Base-by-base conservation (phyloP, 1,140 invertebrate species). In the Cydia amplana region DNA sequence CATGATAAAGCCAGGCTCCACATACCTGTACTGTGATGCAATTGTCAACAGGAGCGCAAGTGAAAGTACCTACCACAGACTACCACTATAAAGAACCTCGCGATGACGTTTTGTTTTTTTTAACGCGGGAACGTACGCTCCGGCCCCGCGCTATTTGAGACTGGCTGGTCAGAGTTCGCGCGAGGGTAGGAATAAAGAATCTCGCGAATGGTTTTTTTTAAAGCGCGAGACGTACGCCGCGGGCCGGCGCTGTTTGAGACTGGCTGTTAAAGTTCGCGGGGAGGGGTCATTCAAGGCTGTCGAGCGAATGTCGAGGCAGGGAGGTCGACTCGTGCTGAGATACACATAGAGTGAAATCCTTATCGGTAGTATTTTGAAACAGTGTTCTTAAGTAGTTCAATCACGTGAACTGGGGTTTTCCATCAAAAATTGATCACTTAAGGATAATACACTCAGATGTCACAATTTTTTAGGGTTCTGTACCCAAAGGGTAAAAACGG, bases 41-140 rank as follows among this genome's bases (percentile, higher is more conserved):
- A 70, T 70, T 70, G 65, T 60, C 55, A 36, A 70, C 65, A 70
- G 65, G 65, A 43, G 65, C n/a, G 6, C 55, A 60, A 70, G 65
- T 70, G 65, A 70, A 70, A 70, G 65, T 70, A 23, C n/a, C n/a
- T n/a, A n/a, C n/a, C n/a, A n/a, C n/a, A n/a, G n/a, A n/a, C n/a
- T n/a, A n/a, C 32, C 32, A 70, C 32, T 36, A 70, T 70, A 70
- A 70, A 70, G 16, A 18, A 70, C 65, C 32, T 43, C 65, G 65
- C 36, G 32, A 16, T 32, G 63, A 64, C 23, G 63, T 36, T 16
- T 32, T 28, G 28, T 55, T 55, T 55, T 55, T 55, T 55, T 55
- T 51, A 72, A 12, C 70, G 70, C 70, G 43, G 70, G 70, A 72
- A 72, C 70, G 70, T 72, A 49, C 70, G 70, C 18, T 72, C 40